Percentiles rank a stretch among this genome's conserved stretches.
Conservation (phyloP, 2,888 invertebrate species). For the Lordiphosa andalusiaca region DNA sequence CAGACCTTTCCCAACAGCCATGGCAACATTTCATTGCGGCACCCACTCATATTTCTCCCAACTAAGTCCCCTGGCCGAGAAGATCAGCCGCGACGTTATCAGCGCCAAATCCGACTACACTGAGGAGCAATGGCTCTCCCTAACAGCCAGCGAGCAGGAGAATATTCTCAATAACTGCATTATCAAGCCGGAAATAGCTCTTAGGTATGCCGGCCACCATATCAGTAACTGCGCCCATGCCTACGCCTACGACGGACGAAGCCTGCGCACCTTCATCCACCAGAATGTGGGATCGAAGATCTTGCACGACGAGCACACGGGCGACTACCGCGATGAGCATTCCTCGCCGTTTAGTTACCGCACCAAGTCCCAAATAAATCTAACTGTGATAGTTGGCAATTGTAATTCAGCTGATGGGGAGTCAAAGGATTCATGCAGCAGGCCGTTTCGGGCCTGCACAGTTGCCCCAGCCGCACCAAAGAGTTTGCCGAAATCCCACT, state of each 20-base stretch:
- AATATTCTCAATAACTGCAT: conserved; percentile 16
- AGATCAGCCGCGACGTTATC: background rate
- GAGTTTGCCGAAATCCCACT: background rate
- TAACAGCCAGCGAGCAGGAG: conserved; percentile 11
- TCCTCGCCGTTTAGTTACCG: conserved; percentile 93
- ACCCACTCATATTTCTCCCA: conserved; percentile 4
- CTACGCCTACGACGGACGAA: conserved; percentile 78
- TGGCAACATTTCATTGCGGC: background rate
- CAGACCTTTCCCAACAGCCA: background rate
- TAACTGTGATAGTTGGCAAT: conserved; percentile 70
- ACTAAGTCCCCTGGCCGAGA: conserved; percentile 7
- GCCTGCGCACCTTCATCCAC: conserved; percentile 82
- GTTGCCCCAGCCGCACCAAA: background rate
- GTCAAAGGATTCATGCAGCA: background rate
- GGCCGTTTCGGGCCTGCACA: background rate
- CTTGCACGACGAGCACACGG: conserved; percentile 83
- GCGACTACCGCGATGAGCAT: conserved; percentile 87
- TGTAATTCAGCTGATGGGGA: conserved; percentile 2
- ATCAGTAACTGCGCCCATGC: conserved; percentile 1
- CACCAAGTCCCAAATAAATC: conserved; percentile 89
- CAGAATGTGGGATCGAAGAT: conserved; percentile 83
- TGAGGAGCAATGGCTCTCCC: conserved; percentile 1
- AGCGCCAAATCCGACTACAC: background rate
- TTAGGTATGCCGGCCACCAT: conserved; percentile 4
- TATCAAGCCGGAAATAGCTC: conserved; percentile 17